These are phyloP conservation scores for Xiphias gladius DNA, from an alignment of 2,113 vertebrate species.

Conservation along the genomic window DNA sequence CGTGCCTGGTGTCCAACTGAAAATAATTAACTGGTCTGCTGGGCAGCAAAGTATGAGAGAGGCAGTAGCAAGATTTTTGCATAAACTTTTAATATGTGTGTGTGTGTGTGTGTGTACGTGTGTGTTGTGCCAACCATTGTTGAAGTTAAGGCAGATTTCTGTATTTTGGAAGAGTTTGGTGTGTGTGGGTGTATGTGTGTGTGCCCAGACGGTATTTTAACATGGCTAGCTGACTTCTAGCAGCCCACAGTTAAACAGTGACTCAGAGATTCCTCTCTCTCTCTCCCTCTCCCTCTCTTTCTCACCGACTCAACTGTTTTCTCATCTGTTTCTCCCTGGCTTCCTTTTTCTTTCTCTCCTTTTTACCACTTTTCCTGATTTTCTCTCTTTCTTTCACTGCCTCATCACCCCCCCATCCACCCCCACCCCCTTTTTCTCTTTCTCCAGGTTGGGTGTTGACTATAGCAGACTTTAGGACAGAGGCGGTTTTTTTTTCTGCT, in stretches of 20 bases:
- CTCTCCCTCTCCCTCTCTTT: conserved; percentile 43
- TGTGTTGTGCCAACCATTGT: conserved; percentile 50
- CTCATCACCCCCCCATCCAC: conserved; percentile 27
- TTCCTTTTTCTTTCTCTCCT: conserved; percentile 31
- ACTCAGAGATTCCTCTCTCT: conserved; percentile 86
- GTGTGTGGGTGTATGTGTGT: conserved; percentile 30
- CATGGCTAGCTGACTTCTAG: conserved; percentile 80
- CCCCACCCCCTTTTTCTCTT: conserved; percentile 34
- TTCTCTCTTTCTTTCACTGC: conserved; percentile 36
- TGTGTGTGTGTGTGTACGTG: conserved; percentile 15
- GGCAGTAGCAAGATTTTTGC: conserved; percentile 43
- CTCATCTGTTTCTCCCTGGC: conserved; percentile 39
- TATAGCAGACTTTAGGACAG: conserved; percentile 67
- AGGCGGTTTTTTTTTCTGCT: conserved; percentile 56
- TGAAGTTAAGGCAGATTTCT: conserved; percentile 23
- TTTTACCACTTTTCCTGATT: conserved; percentile 26
- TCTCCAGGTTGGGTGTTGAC: conserved; percentile 70
- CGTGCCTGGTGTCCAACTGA: conserved; percentile 56
- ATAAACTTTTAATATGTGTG: conserved; percentile 44
- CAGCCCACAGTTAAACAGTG: conserved; percentile 86
- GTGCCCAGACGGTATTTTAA: conserved; percentile 76
- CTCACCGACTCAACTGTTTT: conserved; percentile 46
- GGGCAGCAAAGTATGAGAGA: conserved; percentile 56
- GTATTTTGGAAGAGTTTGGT: conserved; percentile 45
- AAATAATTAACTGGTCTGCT: conserved; percentile 75